These are phyloP conservation scores for Diogma glabrata DNA, from an alignment of 2,888 invertebrate genomes.

Conservation along the genomic window DNA sequence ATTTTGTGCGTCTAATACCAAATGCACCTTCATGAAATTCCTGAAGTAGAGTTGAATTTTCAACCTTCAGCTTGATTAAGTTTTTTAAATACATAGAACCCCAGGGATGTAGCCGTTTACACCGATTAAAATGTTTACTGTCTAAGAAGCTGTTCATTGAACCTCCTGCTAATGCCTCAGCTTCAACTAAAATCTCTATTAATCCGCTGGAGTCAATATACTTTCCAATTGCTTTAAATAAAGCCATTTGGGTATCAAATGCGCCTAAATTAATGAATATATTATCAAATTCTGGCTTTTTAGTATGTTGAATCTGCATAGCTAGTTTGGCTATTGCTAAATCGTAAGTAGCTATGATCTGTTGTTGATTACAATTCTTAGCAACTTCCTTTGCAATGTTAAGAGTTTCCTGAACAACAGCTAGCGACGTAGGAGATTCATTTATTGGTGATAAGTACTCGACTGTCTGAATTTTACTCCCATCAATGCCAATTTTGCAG, in stretches of 20 bases:
- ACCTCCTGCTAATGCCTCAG: conserved; percentile 12
- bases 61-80: not conserved
- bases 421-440: not conserved
- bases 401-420: not conserved
- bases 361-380: not conserved
- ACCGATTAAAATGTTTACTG: conserved; percentile 5
- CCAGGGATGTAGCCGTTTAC: not conserved
- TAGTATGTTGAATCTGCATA: conserved; percentile 21
- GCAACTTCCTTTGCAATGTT: not conserved
- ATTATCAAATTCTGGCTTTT: conserved; percentile 18
- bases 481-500: too few species aligned
- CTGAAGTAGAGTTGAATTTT: not conserved
- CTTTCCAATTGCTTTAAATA: conserved; percentile 21
- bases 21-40: not conserved
- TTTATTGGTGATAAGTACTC: conserved; percentile 27
- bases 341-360: conserved; percentile 22
- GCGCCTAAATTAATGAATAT: conserved; percentile 21
- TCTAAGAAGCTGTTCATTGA: conserved; percentile 11
- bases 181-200: conserved; percentile 13
- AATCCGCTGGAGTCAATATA: conserved; percentile 17
- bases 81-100: too few species aligned
- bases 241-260: conserved; percentile 21
- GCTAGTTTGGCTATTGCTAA: conserved; percentile 23
- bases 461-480: too few species aligned
- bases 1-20: not conserved